These are phyloP conservation scores for Limnodromus scolopaceus DNA, from an alignment of 2,797 vertebrate genomes.

Conservation along the genomic window DNA sequence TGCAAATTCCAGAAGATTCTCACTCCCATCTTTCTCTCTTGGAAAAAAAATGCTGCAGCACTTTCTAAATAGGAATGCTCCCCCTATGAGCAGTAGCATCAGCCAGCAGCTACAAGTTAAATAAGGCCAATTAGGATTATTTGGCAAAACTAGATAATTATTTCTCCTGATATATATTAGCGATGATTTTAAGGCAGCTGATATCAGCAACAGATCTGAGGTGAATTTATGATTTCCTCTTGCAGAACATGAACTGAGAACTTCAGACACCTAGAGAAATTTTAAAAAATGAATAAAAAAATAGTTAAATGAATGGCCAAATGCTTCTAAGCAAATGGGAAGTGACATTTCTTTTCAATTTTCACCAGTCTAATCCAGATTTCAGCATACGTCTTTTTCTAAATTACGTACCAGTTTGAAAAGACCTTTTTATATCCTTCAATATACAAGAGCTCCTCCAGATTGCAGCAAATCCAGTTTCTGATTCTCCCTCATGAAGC, in stretches of 20 bases:
- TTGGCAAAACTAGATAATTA: background rate
- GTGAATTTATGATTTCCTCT: background rate
- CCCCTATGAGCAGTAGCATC: background rate
- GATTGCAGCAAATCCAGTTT: background rate
- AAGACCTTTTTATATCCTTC: background rate
- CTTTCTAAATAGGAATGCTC: background rate
- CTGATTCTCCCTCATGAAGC: accelerated
- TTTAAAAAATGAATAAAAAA: background rate
- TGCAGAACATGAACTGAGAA: background rate
- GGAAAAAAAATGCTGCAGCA: background rate
- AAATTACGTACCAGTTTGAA: background rate
- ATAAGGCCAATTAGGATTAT: background rate
- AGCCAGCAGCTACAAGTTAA: background rate
- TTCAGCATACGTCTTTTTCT: background rate
- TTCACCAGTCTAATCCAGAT: background rate
- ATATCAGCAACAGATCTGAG: background rate
- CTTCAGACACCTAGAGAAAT: background rate
- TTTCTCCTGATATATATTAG: background rate
- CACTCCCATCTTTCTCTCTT: background rate
- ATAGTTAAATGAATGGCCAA: background rate
- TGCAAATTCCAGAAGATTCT: background rate
- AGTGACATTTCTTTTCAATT: background rate
- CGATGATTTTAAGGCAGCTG: background rate
- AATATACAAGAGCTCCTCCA: background rate
- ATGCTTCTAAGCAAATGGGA: background rate